Conservation (phyloP, 92 coral and sea anemone genomes). For the Umimayanthus chanpuru region DNA sequence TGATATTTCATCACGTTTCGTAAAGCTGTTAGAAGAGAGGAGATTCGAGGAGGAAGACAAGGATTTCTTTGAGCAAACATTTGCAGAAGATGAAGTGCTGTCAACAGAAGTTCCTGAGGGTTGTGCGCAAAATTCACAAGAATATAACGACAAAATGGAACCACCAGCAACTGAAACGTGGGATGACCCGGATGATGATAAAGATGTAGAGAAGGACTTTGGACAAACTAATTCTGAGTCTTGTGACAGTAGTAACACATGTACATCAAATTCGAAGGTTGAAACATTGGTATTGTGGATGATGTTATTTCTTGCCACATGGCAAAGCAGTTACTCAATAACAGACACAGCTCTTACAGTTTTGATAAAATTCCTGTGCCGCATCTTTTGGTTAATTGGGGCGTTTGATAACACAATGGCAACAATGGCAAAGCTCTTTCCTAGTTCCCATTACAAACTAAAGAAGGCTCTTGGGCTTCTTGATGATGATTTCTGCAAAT, state of each 20-base stretch:
- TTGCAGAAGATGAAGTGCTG: neutral
- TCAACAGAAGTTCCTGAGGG: neutral
- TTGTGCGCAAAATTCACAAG: neutral
- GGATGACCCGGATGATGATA: constrained; percentile 13
- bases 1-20: neutral
- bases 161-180: neutral
- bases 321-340: constrained; percentile 42
- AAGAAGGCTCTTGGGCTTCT: constrained; percentile 46
- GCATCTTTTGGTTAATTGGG: constrained; percentile 46
- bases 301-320: constrained; percentile 48
- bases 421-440: neutral
- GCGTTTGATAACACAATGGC: constrained; percentile 47
- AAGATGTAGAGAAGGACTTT: constrained; percentile 19
- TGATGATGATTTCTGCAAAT: constrained; percentile 47
- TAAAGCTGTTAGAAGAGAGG: constrained; percentile 2
- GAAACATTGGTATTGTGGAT: constrained; percentile 44
- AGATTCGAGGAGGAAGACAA: constrained; percentile 13
- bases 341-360: constrained; percentile 53
- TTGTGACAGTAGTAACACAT: neutral
- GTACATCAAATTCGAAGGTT: constrained; percentile 23
- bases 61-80: constrained; percentile 20
- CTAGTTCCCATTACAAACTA: constrained; percentile 35
- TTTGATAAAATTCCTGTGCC: constrained; percentile 41
- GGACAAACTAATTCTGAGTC: neutral
- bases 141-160: neutral